These are phyloP conservation scores for Epistrophe eligans DNA, from an alignment of 2,888 invertebrate species.

Conservation along the genomic window DNA sequence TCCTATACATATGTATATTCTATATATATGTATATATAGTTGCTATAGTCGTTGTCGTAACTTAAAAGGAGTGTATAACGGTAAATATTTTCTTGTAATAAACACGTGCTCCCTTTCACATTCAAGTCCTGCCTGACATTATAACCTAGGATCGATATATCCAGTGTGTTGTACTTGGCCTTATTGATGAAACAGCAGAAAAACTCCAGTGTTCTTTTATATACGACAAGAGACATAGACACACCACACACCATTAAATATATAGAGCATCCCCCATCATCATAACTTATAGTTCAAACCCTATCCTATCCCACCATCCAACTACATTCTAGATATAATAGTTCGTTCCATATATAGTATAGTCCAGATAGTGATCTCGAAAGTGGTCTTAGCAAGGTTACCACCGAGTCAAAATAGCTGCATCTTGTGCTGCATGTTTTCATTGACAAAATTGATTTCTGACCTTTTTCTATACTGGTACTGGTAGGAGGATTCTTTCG, in stretches of 20 bases:
- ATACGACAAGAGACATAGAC: conserved; percentile 29
- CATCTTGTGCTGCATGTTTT: conserved; percentile 73
- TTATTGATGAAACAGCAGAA: conserved; percentile 74
- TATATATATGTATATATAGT: not conserved
- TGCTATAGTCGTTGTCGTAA: conserved; percentile 26
- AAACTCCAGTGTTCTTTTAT: conserved; percentile 63
- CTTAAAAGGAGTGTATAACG: conserved; percentile 60
- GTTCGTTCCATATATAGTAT: not conserved
- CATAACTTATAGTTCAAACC: conserved; percentile 27
- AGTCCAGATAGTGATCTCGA: conserved; percentile 69
- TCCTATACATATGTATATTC: not conserved
- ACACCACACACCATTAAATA: not conserved
- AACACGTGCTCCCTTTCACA: conserved; percentile 67
- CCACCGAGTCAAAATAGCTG: conserved; percentile 56
- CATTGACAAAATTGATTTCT: conserved; percentile 74
- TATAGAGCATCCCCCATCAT: conserved; percentile 49
- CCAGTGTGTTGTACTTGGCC: conserved; percentile 63
- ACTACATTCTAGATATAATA: not conserved
- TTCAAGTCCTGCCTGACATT: conserved; percentile 46
- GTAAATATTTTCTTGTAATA: conserved; percentile 55
- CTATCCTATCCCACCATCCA: conserved; percentile 43
- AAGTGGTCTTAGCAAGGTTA: conserved; percentile 64
- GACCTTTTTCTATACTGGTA: conserved; percentile 19
- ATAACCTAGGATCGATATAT: conserved; percentile 64
- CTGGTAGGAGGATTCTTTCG: conserved; percentile 3